Base-by-base conservation (phyloP, 2,797 vertebrate species). In the Eulemur coronatus region DNA sequence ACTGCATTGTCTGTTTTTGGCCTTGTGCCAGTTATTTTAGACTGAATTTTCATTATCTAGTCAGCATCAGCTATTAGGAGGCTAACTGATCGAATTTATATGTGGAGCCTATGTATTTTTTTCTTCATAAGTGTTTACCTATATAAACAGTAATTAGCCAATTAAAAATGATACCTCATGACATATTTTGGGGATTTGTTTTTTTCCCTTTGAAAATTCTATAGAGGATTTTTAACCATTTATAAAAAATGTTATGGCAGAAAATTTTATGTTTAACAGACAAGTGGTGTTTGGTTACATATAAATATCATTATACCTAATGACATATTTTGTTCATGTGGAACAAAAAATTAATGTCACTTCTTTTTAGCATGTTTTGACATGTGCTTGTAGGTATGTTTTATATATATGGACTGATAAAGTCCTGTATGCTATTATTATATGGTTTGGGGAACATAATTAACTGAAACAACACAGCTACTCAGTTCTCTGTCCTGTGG, bases 21-120 rank as follows among this genome's bases (percentile, higher is more conserved):
- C 98, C 98, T 97, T 98, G 15, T 96, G 89, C 98, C 98, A 99
- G 92, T 99, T 99, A 98, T 99, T 98, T 98, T 99, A 98, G 98
- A 98, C 98, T 99, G 98, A 98, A 98, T 95, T 98, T 98, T 99
- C 98, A 97, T 99, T 99, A 98, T 98, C 99, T 98, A 98, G 97
- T 97, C 98, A 98, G 97, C 98, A 98, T 98, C 98, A 98, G 86
- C 97, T 97, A 97, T 98, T 99, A 98, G 97, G 98, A 98, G 98
- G 96, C 97, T 98, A 92, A 89, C 43, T 93, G 92, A 95, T 96
- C 50, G 95, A 97, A 95, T 97, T 92, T 88, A 48, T 65, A 78
- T 95, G 46, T 87, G 78, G n/a, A 41, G 7, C 50, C 48, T 88
- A 35, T 61, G 0, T 93, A 59, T 80, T 35, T 98, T 97, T 61